phyloP scores from a whole-genome alignment of 2,113 vertebrate species.

The Neolamprologus modestus region DNA sequence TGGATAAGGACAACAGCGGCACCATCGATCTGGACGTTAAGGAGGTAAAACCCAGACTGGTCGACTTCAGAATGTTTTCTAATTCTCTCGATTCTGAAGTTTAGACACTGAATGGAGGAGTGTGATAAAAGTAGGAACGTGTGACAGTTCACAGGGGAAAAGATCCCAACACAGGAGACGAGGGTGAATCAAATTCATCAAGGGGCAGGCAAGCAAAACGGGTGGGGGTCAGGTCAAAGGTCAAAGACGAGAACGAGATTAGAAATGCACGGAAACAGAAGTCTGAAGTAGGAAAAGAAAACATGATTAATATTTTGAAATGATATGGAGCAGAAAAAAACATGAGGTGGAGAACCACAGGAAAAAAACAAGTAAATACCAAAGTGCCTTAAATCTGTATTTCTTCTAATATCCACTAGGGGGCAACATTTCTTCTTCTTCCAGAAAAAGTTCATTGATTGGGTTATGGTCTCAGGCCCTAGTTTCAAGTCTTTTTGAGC shows the following conservation, averaged over 20 bases:
- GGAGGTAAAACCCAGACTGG: constrained; percentile 70
- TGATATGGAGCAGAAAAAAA: background rate
- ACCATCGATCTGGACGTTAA: constrained; percentile 75
- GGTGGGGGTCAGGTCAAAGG: background rate
- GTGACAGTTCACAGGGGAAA: fast-evolving
- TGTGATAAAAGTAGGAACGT: background rate
- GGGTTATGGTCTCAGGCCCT: fast-evolving
- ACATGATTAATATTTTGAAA: background rate
- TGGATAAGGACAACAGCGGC: constrained; percentile 78
- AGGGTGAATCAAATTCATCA: background rate
- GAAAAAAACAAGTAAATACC: fast-evolving
- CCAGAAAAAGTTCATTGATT: background rate
- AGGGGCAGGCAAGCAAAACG: fast-evolving
- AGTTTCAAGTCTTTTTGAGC: fast-evolving
- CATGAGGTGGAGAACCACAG: background rate
- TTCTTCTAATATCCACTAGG: background rate
- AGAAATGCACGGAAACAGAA: background rate
- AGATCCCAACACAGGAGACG: background rate
- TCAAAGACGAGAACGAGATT: background rate
- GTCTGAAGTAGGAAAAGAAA: background rate
- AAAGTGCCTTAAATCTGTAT: background rate
- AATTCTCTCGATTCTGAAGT: background rate
- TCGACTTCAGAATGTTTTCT: background rate
- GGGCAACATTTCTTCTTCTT: background rate
- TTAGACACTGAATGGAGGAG: background rate